Percentiles rank a stretch among this genome's conserved stretches.
Conservation (phyloP, 2,888 invertebrate genomes). For the Drosophila basisetae region DNA sequence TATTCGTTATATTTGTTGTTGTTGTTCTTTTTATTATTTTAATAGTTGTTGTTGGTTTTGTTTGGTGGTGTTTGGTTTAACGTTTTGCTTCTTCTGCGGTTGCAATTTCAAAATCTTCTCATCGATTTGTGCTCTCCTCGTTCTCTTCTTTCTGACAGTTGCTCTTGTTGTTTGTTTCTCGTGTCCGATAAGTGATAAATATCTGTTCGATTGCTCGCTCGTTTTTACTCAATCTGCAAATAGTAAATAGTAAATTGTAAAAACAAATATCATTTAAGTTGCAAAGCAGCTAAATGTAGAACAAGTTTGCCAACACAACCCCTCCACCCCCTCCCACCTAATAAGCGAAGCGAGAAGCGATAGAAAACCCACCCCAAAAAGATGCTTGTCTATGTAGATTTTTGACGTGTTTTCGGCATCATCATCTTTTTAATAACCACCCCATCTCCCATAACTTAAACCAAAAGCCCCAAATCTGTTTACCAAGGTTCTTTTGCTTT, state of each 20-base stretch:
- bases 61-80: slow-evolving; percentile 83
- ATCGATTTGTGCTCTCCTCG: slow-evolving; percentile 56
- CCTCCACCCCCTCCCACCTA: not conserved
- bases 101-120: slow-evolving; percentile 68
- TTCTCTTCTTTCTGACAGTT: slow-evolving; percentile 20
- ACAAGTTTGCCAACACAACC: not conserved
- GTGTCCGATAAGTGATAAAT: slow-evolving; percentile 64
- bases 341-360: slow-evolving; percentile 17
- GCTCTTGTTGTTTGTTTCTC: slow-evolving; percentile 10
- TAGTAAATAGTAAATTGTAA: slow-evolving; percentile 31
- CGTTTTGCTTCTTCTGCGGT: slow-evolving; percentile 53
- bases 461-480: slow-evolving; percentile 48
- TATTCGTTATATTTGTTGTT: slow-evolving; percentile 75
- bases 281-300: not conserved
- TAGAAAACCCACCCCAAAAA: slow-evolving; percentile 26
- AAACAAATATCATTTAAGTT: not conserved
- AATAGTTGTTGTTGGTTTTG: slow-evolving; percentile 85
- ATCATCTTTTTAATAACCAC: not conserved
- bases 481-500: slow-evolving; percentile 41
- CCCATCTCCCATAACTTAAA: not conserved
- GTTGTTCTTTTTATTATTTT: slow-evolving; percentile 61
- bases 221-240: slow-evolving; percentile 80
- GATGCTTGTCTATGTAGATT: slow-evolving; percentile 1
- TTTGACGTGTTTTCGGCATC: not conserved
- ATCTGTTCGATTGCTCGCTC: slow-evolving; percentile 83